A percentile compares a stretch with the other conserved stretches of the same genome.
Evolutionary conservation across 2,888 invertebrate species (phyloP).

Genomic region (Lochmaea crataegi): DNA sequence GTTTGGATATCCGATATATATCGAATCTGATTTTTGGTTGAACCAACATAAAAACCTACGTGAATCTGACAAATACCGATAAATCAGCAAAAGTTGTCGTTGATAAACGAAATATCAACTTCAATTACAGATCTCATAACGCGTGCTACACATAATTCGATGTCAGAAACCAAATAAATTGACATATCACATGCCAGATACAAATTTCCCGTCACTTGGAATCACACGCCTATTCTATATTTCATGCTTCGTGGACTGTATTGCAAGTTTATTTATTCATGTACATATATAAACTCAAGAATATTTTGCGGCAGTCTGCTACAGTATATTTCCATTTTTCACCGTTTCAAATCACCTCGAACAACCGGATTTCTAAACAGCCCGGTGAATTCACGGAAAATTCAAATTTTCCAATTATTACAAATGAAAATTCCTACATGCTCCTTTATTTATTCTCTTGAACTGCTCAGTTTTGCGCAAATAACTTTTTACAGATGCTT

Average conservation of each 20-base stretch:
- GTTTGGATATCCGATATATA: too few species aligned
- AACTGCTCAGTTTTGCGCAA: too few species aligned
- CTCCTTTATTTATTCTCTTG: too few species aligned
- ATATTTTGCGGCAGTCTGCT: constrained; percentile 9
- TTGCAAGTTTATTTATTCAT: constrained; percentile 32
- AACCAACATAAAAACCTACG: too few species aligned
- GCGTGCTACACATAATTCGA: constrained; percentile 14
- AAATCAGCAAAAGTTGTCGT: not conserved
- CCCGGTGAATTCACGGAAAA: not conserved
- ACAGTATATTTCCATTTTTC: constrained; percentile 15
- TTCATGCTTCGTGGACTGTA: constrained; percentile 29
- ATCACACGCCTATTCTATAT: constrained; percentile 34
- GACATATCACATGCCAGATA: constrained; percentile 38
- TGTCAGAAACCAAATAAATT: constrained; percentile 34
- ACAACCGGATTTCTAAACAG: not conserved
- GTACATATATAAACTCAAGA: constrained; percentile 17
- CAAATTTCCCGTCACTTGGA: constrained; percentile 33
- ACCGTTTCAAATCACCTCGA: constrained; percentile 8
- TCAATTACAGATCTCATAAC: constrained; percentile 11
- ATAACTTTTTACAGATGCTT: too few species aligned
- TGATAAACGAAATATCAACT: constrained; percentile 19
- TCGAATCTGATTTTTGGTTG: too few species aligned
- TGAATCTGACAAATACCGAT: not conserved
- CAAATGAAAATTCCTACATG: too few species aligned
- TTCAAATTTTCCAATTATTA: not conserved